A percentile compares a stretch with the other conserved stretches of the same genome.
Conservation (phyloP, 2,888 invertebrate genomes). For the Plebejus argus region DNA sequence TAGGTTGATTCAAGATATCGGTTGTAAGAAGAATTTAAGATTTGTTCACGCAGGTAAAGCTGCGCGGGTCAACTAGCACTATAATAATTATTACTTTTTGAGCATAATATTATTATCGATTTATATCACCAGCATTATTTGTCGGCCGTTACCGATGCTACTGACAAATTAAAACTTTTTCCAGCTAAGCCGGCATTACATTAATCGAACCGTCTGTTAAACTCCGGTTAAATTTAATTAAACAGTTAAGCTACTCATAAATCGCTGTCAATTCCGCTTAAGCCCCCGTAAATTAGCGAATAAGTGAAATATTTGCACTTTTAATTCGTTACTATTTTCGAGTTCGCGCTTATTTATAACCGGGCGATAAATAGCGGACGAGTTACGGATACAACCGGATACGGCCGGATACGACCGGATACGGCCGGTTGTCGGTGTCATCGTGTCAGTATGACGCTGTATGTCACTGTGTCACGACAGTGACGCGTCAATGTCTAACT, state of each 20-base stretch:
- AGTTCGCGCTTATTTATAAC: conserved; percentile 3
- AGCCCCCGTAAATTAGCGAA: conserved; percentile 5
- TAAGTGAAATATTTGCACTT: conserved; percentile 28
- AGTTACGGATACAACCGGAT: neutral
- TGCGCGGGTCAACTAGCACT: no score
- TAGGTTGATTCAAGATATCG: no score
- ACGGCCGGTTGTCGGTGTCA: neutral
- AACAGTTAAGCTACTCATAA: conserved; percentile 21
- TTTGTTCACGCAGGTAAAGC: no score
- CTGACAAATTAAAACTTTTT: conserved; percentile 15
- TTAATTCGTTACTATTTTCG: conserved; percentile 32
- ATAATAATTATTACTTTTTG: no score
- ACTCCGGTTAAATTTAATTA: conserved; percentile 20
- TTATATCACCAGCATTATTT: neutral
- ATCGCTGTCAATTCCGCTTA: conserved; percentile 18
- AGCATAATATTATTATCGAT: no score
- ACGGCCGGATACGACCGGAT: neutral
- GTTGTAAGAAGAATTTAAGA: no score
- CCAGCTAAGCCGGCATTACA: conserved; percentile 10
- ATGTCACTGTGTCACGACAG: neutral
- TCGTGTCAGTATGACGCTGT: neutral
- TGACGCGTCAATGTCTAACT: no score
- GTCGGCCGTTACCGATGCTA: neutral
- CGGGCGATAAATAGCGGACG: neutral
- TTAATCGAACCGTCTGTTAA: conserved; percentile 12